These are phyloP conservation scores for Prosopocoilus inquinatus DNA, from an alignment of 2,888 invertebrate genomes.

Conservation along the genomic window DNA sequence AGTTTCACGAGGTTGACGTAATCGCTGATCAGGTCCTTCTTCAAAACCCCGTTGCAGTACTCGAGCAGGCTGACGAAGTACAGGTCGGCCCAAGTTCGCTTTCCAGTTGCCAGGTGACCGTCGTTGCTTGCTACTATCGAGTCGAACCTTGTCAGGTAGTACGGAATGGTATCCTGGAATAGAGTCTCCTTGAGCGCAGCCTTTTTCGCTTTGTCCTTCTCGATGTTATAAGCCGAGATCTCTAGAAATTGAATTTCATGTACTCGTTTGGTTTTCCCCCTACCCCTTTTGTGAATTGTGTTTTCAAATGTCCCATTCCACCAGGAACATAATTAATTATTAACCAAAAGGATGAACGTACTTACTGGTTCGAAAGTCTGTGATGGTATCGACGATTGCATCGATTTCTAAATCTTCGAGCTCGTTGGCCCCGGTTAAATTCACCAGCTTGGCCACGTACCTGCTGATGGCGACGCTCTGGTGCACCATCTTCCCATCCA, in stretches of 20 bases:
- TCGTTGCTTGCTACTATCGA: constrained; percentile 56
- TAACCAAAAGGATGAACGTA: no score
- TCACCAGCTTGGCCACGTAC: constrained; percentile 61
- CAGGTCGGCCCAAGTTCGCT: constrained; percentile 65
- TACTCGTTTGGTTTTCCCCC: no score
- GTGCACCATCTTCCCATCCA: constrained; percentile 62
- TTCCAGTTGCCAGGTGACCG: constrained; percentile 35
- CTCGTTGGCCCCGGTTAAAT: constrained; percentile 57
- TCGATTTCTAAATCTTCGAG: constrained; percentile 65
- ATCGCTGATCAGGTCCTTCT: constrained; percentile 56
- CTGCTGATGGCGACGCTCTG: constrained; percentile 62
- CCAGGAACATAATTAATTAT: no score
- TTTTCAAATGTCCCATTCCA: no score
- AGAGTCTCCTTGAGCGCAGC: constrained; percentile 50
- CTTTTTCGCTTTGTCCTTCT: constrained; percentile 52
- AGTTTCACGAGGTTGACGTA: constrained; percentile 58
- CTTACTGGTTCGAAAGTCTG: constrained; percentile 52
- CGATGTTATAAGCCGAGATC: constrained; percentile 34
- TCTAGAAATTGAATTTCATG: constrained; percentile 14
- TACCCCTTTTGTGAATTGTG: no score
- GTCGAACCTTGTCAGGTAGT: constrained; percentile 57
- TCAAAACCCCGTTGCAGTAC: constrained; percentile 59
- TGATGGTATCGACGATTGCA: constrained; percentile 59
- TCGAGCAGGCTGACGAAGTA: constrained; percentile 59
- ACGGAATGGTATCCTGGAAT: constrained; percentile 55